A percentile compares a stretch with the other conserved stretches of the same genome.
These are phyloP conservation scores for Drosophila neotestacea DNA, from an alignment of 2,888 invertebrate species.

Conservation along the genomic window DNA sequence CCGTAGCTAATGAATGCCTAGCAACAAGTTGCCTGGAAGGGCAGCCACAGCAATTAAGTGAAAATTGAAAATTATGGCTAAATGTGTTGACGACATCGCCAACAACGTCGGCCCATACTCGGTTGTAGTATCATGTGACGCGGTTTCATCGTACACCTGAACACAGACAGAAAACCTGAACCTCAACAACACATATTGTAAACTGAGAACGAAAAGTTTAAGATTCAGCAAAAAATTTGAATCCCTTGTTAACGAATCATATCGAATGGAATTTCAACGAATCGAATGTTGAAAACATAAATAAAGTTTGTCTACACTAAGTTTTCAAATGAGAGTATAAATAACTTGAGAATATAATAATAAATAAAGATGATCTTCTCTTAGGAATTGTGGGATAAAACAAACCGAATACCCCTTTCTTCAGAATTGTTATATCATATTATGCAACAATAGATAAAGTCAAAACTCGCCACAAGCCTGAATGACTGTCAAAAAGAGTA, in stretches of 20 bases:
- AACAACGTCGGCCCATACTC: constrained; percentile 7
- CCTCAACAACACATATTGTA: constrained; percentile 23
- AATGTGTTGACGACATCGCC: constrained; percentile 44
- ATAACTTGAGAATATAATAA: not conserved
- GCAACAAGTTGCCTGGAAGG: constrained; percentile 38
- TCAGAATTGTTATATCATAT: constrained; percentile 3
- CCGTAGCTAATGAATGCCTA: constrained; percentile 32
- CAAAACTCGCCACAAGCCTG: not conserved
- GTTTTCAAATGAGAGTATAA: constrained; percentile 7
- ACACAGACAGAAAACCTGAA: constrained; percentile 7
- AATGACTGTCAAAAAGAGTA: not conserved
- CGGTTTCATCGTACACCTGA: constrained; percentile 43
- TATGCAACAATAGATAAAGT: constrained; percentile 7
- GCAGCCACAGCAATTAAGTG: constrained; percentile 41
- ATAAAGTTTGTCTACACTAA: not conserved
- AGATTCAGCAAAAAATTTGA: constrained; percentile 40
- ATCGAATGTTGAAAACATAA: constrained; percentile 5
- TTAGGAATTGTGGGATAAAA: not conserved
- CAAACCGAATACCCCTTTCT: not conserved
- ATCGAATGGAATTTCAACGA: constrained; percentile 22
- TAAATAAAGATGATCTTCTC: not conserved
- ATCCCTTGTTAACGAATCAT: constrained; percentile 15
- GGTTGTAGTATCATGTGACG: constrained; percentile 51
- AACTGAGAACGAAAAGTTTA: constrained; percentile 27
- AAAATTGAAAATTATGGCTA: constrained; percentile 18